Evolutionary conservation across 37 sponge, comb jelly and placozoan species (phyloP).

Genomic region (Dysidea cf. avara): DNA sequence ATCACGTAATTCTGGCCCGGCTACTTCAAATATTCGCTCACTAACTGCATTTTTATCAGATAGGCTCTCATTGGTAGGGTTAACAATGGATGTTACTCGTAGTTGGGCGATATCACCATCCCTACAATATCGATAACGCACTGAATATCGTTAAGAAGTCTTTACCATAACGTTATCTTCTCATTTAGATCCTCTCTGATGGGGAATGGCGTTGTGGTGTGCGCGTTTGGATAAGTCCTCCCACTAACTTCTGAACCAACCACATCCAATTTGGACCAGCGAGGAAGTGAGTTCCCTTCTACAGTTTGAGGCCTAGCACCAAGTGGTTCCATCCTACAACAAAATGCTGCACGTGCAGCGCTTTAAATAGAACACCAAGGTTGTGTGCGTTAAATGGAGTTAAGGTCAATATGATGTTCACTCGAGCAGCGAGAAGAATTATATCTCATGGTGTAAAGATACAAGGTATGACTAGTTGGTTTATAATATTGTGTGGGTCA

Average conservation of each 20-base stretch:
- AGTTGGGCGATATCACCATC: slow-evolving; percentile 66
- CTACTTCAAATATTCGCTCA: slow-evolving; percentile 45
- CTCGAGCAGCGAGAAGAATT: too few relatives aligned
- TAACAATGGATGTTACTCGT: slow-evolving; percentile 63
- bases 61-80: slow-evolving; percentile 82
- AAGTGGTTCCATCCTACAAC: slow-evolving; percentile 73
- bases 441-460: too few relatives aligned
- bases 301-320: slow-evolving; percentile 47
- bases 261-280: slow-evolving; percentile 28
- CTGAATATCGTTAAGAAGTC: neutral
- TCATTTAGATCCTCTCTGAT: slow-evolving; percentile 60
- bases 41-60: slow-evolving; percentile 75
- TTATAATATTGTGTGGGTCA: too few relatives aligned
- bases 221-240: slow-evolving; percentile 9
- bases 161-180: slow-evolving; percentile 70
- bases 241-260: neutral
- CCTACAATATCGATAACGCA: slow-evolving; percentile 24
- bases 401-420: too few relatives aligned
- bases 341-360: too few relatives aligned
- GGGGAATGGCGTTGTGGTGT: slow-evolving; percentile 57
- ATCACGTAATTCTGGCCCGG: slow-evolving; percentile 77
- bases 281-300: slow-evolving; percentile 19
- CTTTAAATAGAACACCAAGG: too few relatives aligned
- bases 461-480: too few relatives aligned
- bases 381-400: too few relatives aligned